Conservation (phyloP, 2,888 invertebrate genomes). For the Nowickia ferox region DNA sequence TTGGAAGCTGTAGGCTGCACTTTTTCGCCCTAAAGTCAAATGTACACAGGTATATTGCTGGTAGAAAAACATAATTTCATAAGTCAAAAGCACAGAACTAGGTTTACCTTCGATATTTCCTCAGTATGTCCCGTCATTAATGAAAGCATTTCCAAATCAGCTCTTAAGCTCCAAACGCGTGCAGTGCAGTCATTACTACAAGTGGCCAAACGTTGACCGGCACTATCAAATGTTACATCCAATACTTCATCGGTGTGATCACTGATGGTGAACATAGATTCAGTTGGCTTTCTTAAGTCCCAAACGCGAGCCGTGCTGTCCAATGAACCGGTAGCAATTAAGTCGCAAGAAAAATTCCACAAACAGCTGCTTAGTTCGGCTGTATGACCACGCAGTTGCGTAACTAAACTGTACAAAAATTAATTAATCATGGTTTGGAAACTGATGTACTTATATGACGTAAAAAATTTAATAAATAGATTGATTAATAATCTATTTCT, state of each 20-base stretch:
- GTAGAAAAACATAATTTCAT: not conserved
- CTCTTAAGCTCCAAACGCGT: constrained; percentile 87
- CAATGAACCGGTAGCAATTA: constrained; percentile 88
- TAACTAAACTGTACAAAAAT: constrained; percentile 84
- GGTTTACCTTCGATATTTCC: constrained; percentile 87
- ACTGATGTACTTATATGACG: too few relatives aligned
- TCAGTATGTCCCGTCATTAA: constrained; percentile 87
- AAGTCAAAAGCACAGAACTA: not conserved
- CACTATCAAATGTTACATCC: constrained; percentile 90
- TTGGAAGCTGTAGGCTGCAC: too few relatives aligned
- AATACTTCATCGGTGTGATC: constrained; percentile 89
- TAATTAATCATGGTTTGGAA: not conserved
- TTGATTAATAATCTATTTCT: too few relatives aligned
- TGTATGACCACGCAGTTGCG: constrained; percentile 86
- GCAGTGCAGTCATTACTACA: constrained; percentile 90
- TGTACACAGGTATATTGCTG: too few relatives aligned
- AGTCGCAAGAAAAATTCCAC: constrained; percentile 87
- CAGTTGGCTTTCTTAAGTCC: constrained; percentile 85
- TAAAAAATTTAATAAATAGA: too few relatives aligned
- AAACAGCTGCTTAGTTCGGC: constrained; percentile 88
- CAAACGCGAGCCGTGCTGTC: constrained; percentile 89
- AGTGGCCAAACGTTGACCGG: constrained; percentile 89
- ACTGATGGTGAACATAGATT: constrained; percentile 85
- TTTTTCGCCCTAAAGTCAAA: too few relatives aligned
- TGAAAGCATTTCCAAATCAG: constrained; percentile 85